Base-by-base conservation (phyloP, 2,113 vertebrate species). In the Hippocampus guttulatus region DNA sequence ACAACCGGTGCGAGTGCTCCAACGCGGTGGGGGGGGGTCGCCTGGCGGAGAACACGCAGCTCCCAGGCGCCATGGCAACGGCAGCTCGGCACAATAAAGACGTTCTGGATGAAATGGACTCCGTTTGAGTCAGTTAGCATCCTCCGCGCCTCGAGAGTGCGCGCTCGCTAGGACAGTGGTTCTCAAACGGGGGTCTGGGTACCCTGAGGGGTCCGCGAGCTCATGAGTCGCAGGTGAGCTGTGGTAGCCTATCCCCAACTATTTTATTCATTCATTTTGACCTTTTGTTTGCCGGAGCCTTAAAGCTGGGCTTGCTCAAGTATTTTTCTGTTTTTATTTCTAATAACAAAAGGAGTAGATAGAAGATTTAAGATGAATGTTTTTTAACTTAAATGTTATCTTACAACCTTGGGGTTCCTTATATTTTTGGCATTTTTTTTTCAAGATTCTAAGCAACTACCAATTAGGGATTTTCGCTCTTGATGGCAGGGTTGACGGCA, bases 21-120 rank as follows among this genome's bases (percentile, higher is more conserved):
- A n/a, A 54, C 52, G 21, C 9, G 81, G 3, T 70, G 64, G 80
- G 66, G 68, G 64, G 76, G 84, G 75, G 88, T 85, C 76, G 75
- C 63, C 6, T n/a, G 8, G 33, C 78, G 73, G 75, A 67, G 68
- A 78, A 81, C 76, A 70, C 70, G 76, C 73, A 30, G 82, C 49
- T 81, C 78, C 76, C 14, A 62, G 80, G 65, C 65, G 76, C 86
- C 90, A 91, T 91, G 88, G 91, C 88, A 91, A 92, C 91, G 71
- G 83, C 74, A 76, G 75, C 74, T 73, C 72, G 68, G 74, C 63
- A 88, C 87, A 84, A 85, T 87, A 76, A 76, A 21, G 81, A 63
- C 76, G 80, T 77, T 83, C 71, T 20, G 79, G 70, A 74, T 43
- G 72, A 68, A 33, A 49, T 25, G 33, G 52, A 33, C 3, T 58